Conservation (phyloP, 2,888 invertebrate genomes). For the Drosophila kambysellisi region DNA sequence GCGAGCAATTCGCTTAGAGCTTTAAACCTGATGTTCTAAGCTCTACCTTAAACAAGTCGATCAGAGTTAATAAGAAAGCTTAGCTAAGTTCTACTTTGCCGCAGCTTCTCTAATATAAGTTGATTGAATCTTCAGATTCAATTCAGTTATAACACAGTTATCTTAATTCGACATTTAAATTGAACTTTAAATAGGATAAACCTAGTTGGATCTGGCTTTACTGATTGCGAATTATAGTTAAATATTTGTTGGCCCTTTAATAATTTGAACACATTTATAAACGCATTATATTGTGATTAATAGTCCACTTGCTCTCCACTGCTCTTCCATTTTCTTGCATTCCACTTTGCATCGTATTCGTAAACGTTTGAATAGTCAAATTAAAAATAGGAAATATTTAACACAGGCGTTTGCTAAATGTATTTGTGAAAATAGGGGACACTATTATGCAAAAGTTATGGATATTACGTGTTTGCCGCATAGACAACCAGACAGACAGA, state of each 20-base stretch:
- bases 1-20: slow-evolving; percentile 13
- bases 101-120: no score
- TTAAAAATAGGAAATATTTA: background rate
- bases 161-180: background rate
- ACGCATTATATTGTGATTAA: background rate
- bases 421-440: slow-evolving; percentile 4
- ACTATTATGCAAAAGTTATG: slow-evolving; percentile 43
- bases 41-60: background rate
- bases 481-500: slow-evolving; percentile 3
- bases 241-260: background rate
- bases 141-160: background rate
- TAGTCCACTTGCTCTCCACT: background rate
- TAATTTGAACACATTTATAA: background rate
- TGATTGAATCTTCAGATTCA: background rate
- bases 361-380: slow-evolving; percentile 8
- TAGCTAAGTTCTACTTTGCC: no score
- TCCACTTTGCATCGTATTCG: slow-evolving; percentile 2
- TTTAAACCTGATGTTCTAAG: slow-evolving; percentile 8
- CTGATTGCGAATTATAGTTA: background rate
- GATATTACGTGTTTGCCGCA: slow-evolving; percentile 42
- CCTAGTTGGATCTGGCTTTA: background rate
- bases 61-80: background rate
- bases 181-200: background rate
- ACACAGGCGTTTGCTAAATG: background rate
- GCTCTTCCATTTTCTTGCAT: background rate